phyloP scores from a whole-genome alignment of 2,888 invertebrate genomes.

The Tachina lurida region DNA sequence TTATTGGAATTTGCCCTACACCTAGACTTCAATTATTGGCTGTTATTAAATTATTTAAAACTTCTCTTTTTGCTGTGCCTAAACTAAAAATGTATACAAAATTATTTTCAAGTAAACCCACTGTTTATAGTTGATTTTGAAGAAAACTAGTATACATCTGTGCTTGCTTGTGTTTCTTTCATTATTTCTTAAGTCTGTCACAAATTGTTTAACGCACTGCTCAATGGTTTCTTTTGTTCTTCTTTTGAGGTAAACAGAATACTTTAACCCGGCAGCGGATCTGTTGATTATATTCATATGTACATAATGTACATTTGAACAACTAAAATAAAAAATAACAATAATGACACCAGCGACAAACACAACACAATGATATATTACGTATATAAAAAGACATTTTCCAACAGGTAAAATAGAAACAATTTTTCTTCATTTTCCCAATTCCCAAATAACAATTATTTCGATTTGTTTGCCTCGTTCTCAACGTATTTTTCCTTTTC shows the following conservation, averaged over 20 bases:
- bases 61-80: too few relatives aligned
- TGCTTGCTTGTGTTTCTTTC: conserved; percentile 17
- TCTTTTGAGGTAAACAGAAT: conserved; percentile 33
- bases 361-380: conserved; percentile 47
- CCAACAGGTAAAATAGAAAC: conserved; percentile 65
- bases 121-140: conserved; percentile 6
- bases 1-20: too few relatives aligned
- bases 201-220: conserved; percentile 59
- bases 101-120: neutral
- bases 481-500: conserved; percentile 34
- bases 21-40: too few relatives aligned
- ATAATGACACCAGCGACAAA: conserved; percentile 52
- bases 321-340: conserved; percentile 32
- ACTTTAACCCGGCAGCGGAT: conserved; percentile 47
- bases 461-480: conserved; percentile 63
- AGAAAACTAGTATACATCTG: neutral
- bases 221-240: conserved; percentile 31
- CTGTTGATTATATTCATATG: conserved; percentile 21
- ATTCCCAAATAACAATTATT: conserved; percentile 71
- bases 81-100: neutral
- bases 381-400: conserved; percentile 45
- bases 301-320: neutral
- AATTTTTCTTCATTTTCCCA: conserved; percentile 64
- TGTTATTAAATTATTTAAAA: too few relatives aligned
- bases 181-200: conserved; percentile 52